Evolutionary conservation across 1,140 invertebrate genomes (phyloP), one percentile per base, ranked within the genome.

Genomic region (Drosophila nigrodunni): DNA sequence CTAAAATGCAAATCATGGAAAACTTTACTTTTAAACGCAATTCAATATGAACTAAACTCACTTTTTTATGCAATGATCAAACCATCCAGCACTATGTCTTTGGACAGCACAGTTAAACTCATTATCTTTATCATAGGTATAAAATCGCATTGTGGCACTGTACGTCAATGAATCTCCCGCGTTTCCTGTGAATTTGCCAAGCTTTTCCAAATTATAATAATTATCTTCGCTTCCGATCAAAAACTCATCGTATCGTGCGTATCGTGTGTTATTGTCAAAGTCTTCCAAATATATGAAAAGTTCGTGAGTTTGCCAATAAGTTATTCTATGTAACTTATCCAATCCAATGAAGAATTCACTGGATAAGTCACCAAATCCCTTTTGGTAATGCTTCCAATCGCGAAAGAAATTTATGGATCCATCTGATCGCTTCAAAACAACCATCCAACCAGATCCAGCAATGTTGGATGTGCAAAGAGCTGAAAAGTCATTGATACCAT

Each of bases 271-370:
- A 4, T 11, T 11, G 1, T 52, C 25, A 6, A 52, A 52, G 49
- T 52, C 49, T 34, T 52, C 25, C 11, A 52, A 10, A 4, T 7
- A n/a, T 52, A 52, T n/a, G n/a, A 30, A 52, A 13, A 52, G 49
- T n/a, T 52, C 49, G 25, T 52, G 49, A 6, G 10, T 10, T 52
- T 18, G 25, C 4, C 8, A 21, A 34, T 34, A n/a, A 1, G 49
- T 52, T 7, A 52, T 52, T n/a, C 21, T 21, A 52, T 52, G 49
- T 25, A 52, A 34, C 25, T 34, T 52, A 5, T 52, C 49, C 11
- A 52, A 34, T 7, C 49, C 49, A n/a, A 52, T 52, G 25, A 52
- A 52, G 10, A 52, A 52, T 8, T 52, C 49, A 52, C 49, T 52
- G 5, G 25, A n/a, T 8, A 34, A 10, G 25, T 30, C 15, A 7